These are phyloP conservation scores for Saxidomus purpurata DNA, from an alignment of 1,140 invertebrate genomes.

Conservation along the genomic window DNA sequence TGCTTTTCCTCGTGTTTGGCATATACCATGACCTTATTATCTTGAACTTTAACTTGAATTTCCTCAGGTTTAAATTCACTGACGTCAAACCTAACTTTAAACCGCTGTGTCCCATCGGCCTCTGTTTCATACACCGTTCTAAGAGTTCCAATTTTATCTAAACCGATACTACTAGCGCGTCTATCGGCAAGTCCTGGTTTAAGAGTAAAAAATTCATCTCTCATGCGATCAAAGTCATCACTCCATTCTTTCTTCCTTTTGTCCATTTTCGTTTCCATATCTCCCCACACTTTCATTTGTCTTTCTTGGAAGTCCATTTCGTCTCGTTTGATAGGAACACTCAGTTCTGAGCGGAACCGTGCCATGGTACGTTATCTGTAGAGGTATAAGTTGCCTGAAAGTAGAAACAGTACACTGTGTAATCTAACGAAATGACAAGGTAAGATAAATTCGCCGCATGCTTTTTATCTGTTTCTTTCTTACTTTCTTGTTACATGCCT, in stretches of 20 bases:
- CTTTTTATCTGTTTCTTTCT: not conserved
- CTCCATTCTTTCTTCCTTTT: conserved; percentile 83
- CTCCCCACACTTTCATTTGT: conserved; percentile 83
- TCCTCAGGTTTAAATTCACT: conserved; percentile 85
- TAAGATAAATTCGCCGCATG: not conserved
- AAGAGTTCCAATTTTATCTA: conserved; percentile 74
- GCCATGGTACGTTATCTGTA: conserved; percentile 68
- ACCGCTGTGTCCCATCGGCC: conserved; percentile 78
- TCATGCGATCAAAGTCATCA: conserved; percentile 84
- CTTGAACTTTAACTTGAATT: conserved; percentile 84
- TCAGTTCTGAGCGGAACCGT: conserved; percentile 81
- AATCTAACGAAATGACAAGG: not conserved
- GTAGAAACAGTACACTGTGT: conserved; percentile 34
- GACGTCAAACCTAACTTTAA: conserved; percentile 85
- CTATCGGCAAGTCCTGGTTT: conserved; percentile 80
- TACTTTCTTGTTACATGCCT: not conserved
- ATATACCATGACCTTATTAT: conserved; percentile 82
- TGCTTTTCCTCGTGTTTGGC: conserved; percentile 82
- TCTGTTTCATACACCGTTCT: conserved; percentile 80
- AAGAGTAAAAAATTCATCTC: conserved; percentile 84
- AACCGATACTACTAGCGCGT: conserved; percentile 61
- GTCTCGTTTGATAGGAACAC: conserved; percentile 83
- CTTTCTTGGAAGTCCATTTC: conserved; percentile 84
- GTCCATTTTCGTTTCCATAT: conserved; percentile 83
- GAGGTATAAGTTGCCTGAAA: conserved; percentile 32